Evolutionary conservation across 2,888 invertebrate species (phyloP), one percentile per base, ranked within the genome.

Genomic region (Drosophila rubida): DNA sequence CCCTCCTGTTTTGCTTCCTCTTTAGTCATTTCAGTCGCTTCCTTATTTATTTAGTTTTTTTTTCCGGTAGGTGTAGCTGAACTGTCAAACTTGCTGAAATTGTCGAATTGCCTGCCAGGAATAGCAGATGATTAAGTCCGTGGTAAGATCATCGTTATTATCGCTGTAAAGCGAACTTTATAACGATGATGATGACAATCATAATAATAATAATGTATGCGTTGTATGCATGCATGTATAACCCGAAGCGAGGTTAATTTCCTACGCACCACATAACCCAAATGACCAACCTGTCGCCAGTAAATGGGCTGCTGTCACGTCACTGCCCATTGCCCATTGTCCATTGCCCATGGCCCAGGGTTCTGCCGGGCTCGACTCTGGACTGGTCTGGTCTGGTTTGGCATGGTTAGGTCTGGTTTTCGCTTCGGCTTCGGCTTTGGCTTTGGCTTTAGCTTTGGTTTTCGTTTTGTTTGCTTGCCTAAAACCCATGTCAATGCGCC

Each of bases 281-380:
- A 87, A 85, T 87, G 81, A 59, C 86, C 86, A 87, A 81, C 72
- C 82, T 87, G 80, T 81, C 80, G 80, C 82, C 75, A 85, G 76
- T 68, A 66, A 81, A 81, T 81, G 81, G 82, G 61, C 79, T 69
- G 75, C 86, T 81, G 82, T 87, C 80, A 81, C 80, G 80, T 81
- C 86, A 81, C 64, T 60, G 48, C 37, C 49, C 44, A 42, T 48
- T 49, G 42, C 27, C 3, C 30, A 8, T 30, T 30, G 30, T 11
- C 30, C 30, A 6, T 25, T 25, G 25, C 25, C 25, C 25, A 9
- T 30, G 9, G 30, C 30, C n/a, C 30, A 32, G 32, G 27, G 32
- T 32, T 32, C n/a, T 4, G 42, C 22, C 59, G 58, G 35, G 39
- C 30, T 53, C 59, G 51, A 39, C 37, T 49, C 9, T 39, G 57